Evolutionary conservation across 2,888 invertebrate genomes (phyloP), one percentile per base, ranked within the genome.

Genomic region (Cremastinae sp.): DNA sequence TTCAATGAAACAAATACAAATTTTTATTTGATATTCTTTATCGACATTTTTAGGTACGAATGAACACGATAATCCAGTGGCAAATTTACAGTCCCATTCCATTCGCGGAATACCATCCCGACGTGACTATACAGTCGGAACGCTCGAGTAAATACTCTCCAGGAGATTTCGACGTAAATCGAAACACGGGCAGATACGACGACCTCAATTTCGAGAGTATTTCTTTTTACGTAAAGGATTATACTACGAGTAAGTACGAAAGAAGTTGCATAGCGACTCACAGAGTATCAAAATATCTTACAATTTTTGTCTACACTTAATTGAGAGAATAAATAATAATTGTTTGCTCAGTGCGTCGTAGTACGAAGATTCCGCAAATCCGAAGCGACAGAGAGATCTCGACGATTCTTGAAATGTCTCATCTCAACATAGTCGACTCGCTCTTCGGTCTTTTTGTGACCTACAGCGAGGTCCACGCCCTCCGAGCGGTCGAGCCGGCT

Each of bases 1-100:
- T n/a, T n/a, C n/a, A n/a, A n/a, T n/a, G n/a, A n/a, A n/a, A n/a
- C n/a, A 64, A 28, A 73, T 41, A 56, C 69, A 79, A 65, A 38
- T 16, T 43, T 49, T 43, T 16, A 36, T 41, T 28, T 10, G 43
- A 16, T 51, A 34, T 66, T 36, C 72, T 20, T 56, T 69, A 38
- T 53, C 5, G 72, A 41, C 59, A 53, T 69, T 54, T 79, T 59
- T 88, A 95, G 95, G 95, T 97, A 9, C 94, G 98, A 74, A 97
- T 99, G 96, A 98, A 98, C 90, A 97, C 97, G 1, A 96, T 99
- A 79, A 91, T 92, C 80, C 95, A 95, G 80, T 95, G 94, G 90
- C 98, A 98, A 92, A 94, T 98, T 84, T 99, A 95, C 91, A 94
- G 95, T 84, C 96, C 98, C n/a, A 94, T 97, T 80, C 96, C 96